These are phyloP conservation scores for Salticus scenicus DNA, from an alignment of 2,888 invertebrate species.

Conservation along the genomic window DNA sequence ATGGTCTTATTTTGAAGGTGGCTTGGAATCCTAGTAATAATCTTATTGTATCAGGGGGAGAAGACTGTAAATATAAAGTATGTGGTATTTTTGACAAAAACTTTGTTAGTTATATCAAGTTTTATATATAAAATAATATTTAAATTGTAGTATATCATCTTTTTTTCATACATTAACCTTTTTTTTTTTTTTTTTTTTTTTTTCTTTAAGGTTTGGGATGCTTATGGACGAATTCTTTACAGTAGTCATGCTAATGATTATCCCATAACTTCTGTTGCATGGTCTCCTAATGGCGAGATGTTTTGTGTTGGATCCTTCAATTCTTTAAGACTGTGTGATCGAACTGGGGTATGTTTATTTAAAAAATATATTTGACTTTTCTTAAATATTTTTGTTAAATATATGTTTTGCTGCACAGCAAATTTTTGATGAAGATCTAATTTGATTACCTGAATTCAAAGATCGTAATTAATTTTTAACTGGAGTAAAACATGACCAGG, in stretches of 20 bases:
- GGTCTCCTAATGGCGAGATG: constrained; percentile 92
- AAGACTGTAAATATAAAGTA: constrained; percentile 88
- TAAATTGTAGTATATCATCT: too few species aligned
- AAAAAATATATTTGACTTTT: too few species aligned
- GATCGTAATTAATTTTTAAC: too few species aligned
- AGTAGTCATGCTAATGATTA: constrained; percentile 89
- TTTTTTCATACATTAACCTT: too few species aligned
- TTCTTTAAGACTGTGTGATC: constrained; percentile 92
- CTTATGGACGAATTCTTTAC: constrained; percentile 90
- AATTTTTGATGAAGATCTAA: too few species aligned
- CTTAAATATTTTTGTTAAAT: too few species aligned
- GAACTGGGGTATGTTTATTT: constrained; percentile 85
- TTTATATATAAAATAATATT: not conserved
- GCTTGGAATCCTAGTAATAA: constrained; percentile 80
- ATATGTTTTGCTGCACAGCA: not conserved
- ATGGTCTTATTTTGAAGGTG: constrained; percentile 87
- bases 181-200: not conserved
- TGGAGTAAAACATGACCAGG: too few species aligned
- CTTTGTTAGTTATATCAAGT: not conserved
- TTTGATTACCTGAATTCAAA: too few species aligned
- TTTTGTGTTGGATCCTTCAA: constrained; percentile 96
- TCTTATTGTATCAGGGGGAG: constrained; percentile 81
- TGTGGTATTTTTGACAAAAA: not conserved
- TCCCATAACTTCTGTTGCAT: constrained; percentile 92
- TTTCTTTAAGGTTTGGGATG: constrained; percentile 85